Conservation (phyloP, 2,113 vertebrate species). For the Gavia stellata region DNA sequence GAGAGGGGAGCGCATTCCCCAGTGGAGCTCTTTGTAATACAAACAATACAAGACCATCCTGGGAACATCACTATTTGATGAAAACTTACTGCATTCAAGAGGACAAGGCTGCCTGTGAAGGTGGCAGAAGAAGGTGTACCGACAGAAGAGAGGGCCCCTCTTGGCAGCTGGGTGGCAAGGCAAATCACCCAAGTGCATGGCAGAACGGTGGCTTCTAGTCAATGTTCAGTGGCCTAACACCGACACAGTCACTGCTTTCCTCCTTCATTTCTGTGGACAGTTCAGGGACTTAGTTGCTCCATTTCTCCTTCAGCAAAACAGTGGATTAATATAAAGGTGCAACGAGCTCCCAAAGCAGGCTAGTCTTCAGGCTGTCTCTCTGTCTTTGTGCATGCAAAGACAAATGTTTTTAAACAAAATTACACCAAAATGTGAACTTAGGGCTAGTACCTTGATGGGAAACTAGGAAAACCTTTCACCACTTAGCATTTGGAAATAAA, state of each 20-base stretch:
- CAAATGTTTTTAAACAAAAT: neutral
- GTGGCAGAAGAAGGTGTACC: neutral
- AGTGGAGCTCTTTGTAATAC: neutral
- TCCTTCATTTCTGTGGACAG: neutral
- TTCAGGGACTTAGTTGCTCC: neutral
- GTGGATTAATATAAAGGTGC: neutral
- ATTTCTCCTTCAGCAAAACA: neutral
- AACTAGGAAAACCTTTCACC: neutral
- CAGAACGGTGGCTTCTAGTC: neutral
- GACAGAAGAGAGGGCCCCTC: neutral
- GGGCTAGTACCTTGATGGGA: neutral
- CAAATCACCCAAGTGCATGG: neutral
- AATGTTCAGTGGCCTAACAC: neutral
- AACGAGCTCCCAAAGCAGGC: neutral
- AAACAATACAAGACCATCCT: neutral
- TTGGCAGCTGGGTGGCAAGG: neutral
- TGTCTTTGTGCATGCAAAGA: neutral
- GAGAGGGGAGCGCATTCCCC: constrained; percentile 18
- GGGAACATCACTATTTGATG: neutral
- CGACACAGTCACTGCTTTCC: neutral
- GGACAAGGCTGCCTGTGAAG: neutral
- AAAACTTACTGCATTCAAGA: neutral
- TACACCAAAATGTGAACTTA: neutral
- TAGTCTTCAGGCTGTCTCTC: neutral
- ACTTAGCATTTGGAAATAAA: neutral